A percentile compares a stretch with the other conserved stretches of the same genome.
Evolutionary conservation across 2,888 invertebrate genomes (phyloP).

Genomic region (Lepeophtheirus nordmannii): DNA sequence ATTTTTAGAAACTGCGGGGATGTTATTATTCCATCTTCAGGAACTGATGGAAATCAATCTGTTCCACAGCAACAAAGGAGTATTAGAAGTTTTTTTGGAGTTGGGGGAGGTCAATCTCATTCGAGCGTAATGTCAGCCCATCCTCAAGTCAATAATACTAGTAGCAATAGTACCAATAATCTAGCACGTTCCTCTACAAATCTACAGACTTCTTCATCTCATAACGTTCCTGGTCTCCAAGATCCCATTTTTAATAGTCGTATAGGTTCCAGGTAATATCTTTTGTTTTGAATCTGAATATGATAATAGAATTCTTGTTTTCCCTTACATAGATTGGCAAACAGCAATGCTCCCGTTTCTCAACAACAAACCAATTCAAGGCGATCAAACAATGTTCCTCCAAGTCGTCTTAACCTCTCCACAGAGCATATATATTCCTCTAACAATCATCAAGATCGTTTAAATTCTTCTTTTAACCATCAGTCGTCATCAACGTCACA

Average conservation of each 20-base stretch:
- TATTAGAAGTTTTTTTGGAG: not conserved
- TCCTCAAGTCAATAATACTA: not conserved
- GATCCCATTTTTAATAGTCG: too few species aligned
- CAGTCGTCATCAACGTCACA: too few species aligned
- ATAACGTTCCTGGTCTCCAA: not conserved
- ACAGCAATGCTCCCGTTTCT: not conserved
- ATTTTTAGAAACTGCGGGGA: not conserved
- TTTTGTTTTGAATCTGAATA: too few species aligned
- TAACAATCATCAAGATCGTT: not conserved
- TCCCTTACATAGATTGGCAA: not conserved
- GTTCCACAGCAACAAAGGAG: too few species aligned
- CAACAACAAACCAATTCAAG: not conserved
- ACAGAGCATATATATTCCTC: slow-evolving; percentile 4
- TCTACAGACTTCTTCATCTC: not conserved
- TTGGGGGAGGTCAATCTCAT: not conserved
- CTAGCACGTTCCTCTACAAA: not conserved
- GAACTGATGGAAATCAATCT: not conserved
- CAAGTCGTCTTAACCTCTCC: not conserved
- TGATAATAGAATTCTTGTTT: too few species aligned
- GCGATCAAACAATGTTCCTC: not conserved
- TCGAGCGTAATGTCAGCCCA: not conserved
- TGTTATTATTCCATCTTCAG: not conserved
- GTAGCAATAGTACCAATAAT: not conserved
- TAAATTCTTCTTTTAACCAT: too few species aligned
- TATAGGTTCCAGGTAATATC: too few species aligned